Evolutionary conservation across 2,797 vertebrate genomes (phyloP), one percentile per base, ranked within the genome.

Genomic region (Cyprinella venusta): DNA sequence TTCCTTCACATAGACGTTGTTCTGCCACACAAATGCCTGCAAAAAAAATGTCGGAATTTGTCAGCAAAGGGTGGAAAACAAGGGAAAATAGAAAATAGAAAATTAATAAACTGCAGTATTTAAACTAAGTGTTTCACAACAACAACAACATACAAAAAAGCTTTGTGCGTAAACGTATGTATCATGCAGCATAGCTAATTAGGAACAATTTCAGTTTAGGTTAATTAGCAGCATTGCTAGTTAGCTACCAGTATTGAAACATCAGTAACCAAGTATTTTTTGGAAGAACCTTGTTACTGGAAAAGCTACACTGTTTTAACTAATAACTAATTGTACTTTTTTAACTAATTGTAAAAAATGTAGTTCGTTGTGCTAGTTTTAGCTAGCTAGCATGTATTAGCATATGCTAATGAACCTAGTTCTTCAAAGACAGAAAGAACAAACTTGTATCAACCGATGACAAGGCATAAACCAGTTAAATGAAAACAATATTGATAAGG

Each of bases 1-100:
- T 87, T 86, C 90, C 92, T 96, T 97, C 88, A 99, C 81, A 83
- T 97, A 98, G 40, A 99, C 94, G 54, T 99, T 92, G 88, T 98
- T 95, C 70, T 92, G 78, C 93, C 95, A 96, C 54, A 99, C 96
- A 85, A 94, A 99, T 0, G 93, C 97, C 98, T 99, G 84, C 1
- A 75, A 48, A 6, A 80, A 72, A 4, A 33, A 4, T 6, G 30
- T 61, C 1, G 12, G 24, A 26, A 61, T 61, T 13, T 61, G n/a
- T 63, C 61, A 8, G 61, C 61, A 63, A 63, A 8, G 6, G 15
- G 13, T 63, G 26, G 6, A 30, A 2, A 63, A 16, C 13, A 63
- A 30, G 6, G 24, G 26, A 12, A 19, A 12, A 40, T 6, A 15
- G 2, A 33, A 33, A 33, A 33, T 33, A 33, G 30, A 33, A 30